Percentiles rank a stretch among this genome's conserved stretches.
These are phyloP conservation scores for Agapostemon virescens DNA, from an alignment of 2,888 invertebrate genomes.

Conservation along the genomic window DNA sequence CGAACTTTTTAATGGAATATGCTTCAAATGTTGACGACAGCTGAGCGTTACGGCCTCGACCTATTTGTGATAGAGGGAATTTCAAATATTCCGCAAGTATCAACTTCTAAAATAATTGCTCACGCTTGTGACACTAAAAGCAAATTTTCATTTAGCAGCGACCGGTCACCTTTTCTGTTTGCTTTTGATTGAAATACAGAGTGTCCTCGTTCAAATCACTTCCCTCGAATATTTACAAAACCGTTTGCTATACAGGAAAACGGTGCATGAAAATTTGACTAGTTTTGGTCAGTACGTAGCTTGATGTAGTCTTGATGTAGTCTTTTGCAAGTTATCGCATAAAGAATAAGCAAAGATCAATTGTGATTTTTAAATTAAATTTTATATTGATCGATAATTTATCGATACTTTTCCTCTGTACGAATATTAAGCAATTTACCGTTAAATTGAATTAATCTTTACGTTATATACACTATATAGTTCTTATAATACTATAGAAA, in stretches of 20 bases:
- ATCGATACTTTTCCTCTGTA: no score
- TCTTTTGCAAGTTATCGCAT: no score
- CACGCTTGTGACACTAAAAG: not conserved
- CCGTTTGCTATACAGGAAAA: not conserved
- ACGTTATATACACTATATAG: no score
- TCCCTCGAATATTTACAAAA: not conserved
- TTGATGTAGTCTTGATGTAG: no score
- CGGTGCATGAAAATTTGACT: not conserved
- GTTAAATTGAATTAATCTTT: no score
- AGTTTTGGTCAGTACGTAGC: no score
- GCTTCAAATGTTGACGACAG: constrained; percentile 2
- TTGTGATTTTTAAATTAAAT: no score
- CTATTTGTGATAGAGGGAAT: not conserved
- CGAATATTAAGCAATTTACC: no score
- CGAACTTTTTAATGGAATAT: constrained; percentile 28
- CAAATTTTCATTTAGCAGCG: not conserved
- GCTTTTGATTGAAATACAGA: not conserved
- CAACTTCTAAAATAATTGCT: not conserved
- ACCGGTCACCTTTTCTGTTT: not conserved
- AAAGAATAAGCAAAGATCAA: no score
- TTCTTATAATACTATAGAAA: no score
- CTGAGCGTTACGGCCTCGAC: not conserved
- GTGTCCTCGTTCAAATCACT: not conserved
- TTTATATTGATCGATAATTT: no score
- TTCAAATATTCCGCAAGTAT: not conserved